Evolutionary conservation across 2,797 vertebrate species (phyloP).

Genomic region (Chelonia mydas): DNA sequence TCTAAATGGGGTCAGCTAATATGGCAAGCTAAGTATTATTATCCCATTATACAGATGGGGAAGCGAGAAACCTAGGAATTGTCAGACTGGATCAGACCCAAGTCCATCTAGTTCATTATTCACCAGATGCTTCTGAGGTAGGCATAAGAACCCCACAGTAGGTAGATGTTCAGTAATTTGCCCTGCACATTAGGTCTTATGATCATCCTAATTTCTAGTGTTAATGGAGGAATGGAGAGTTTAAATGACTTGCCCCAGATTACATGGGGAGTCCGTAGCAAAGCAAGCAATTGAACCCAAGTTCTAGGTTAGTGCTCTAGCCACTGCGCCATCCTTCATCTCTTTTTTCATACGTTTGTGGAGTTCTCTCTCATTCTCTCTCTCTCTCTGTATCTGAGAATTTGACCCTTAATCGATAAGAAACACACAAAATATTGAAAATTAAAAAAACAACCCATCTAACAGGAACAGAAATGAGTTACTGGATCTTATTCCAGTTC

Average conservation of each 20-base stretch:
- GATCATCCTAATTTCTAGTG: not conserved
- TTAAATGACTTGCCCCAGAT: not conserved
- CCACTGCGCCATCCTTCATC: not conserved
- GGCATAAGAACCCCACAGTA: not conserved
- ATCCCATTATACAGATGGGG: not conserved
- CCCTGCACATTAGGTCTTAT: not conserved
- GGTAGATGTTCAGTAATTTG: not conserved
- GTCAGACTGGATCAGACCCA: not conserved
- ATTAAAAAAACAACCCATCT: not conserved
- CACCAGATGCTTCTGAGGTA: not conserved
- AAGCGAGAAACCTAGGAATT: not conserved
- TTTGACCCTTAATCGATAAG: not conserved
- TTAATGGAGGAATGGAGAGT: not conserved
- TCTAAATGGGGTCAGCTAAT: not conserved
- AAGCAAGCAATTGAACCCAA: not conserved
- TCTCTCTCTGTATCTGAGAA: too few species aligned
- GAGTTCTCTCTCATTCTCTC: not conserved
- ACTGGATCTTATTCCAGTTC: not conserved
- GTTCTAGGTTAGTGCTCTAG: not conserved
- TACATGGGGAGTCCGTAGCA: not conserved
- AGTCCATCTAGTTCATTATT: not conserved
- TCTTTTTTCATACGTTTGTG: not conserved
- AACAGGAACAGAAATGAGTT: not conserved
- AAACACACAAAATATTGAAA: not conserved
- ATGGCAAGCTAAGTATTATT: not conserved